Percentiles rank a stretch among this genome's conserved stretches.
Evolutionary conservation across 1,140 invertebrate species (phyloP).

Genomic region (Drosophila bifasciata): DNA sequence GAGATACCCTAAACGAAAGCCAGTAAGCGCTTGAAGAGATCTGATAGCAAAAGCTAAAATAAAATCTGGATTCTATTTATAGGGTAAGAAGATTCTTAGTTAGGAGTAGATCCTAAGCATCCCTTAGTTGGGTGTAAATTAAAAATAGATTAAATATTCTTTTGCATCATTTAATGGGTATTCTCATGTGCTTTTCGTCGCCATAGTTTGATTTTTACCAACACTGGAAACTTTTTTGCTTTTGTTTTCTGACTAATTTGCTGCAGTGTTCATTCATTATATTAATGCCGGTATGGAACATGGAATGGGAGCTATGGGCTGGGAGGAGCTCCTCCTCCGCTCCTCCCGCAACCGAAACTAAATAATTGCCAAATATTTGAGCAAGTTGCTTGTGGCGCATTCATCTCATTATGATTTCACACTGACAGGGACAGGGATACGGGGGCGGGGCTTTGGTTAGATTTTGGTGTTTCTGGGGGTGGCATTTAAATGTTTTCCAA

Average conservation of each 20-base stretch:
- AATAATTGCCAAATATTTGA: constrained; percentile 81
- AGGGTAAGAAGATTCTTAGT: too few species aligned
- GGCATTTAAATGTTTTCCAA: too few species aligned
- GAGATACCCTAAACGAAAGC: too few species aligned
- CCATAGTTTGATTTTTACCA: neutral
- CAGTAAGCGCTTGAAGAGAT: too few species aligned
- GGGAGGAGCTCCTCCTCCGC: neutral
- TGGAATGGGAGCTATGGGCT: neutral
- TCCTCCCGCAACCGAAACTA: constrained; percentile 36
- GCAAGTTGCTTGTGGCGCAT: constrained; percentile 58
- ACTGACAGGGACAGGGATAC: constrained; percentile 13
- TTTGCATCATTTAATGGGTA: constrained; percentile 3
- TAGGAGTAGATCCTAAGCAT: too few species aligned
- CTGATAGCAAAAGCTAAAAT: too few species aligned
- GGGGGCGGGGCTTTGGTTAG: constrained; percentile 2
- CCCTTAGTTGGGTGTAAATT: too few species aligned
- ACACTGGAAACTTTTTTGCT: constrained; percentile 42
- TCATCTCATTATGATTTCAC: constrained; percentile 72
- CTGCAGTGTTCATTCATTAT: constrained; percentile 61
- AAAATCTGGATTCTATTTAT: too few species aligned
- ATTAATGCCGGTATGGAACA: constrained; percentile 48
- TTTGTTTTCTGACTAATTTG: constrained; percentile 66
- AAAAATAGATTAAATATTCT: neutral
- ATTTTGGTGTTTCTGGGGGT: constrained; percentile 10
- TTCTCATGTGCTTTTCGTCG: neutral